A percentile compares a stretch with the other conserved stretches of the same genome.
phyloP scores from a whole-genome alignment of 1,140 invertebrate genomes.

The Lutraria rhynchaena region DNA sequence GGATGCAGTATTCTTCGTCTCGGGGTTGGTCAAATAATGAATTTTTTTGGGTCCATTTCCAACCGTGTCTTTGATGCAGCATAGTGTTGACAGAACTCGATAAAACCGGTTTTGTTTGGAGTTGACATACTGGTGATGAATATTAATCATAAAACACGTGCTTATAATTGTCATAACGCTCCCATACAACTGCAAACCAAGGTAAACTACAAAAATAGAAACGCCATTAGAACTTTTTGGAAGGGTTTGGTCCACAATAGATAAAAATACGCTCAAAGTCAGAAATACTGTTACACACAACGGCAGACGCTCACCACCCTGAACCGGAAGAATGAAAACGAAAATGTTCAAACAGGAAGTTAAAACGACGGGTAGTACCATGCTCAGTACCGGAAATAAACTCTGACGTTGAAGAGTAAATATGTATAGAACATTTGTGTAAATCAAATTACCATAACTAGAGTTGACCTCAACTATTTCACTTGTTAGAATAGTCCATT shows the following conservation, averaged over 20 bases:
- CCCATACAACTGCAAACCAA: constrained; percentile 11
- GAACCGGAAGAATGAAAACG: constrained; percentile 9
- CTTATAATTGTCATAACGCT: not conserved
- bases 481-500: not conserved
- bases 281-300: constrained; percentile 15
- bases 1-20: too few species aligned
- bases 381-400: constrained; percentile 1
- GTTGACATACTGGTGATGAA: too few species aligned
- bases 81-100: too few species aligned
- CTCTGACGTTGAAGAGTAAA: constrained; percentile 1
- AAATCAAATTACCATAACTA: not conserved
- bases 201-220: constrained; percentile 4
- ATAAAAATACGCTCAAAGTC: constrained; percentile 24
- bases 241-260: constrained; percentile 3
- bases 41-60: too few species aligned
- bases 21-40: too few species aligned
- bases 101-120: too few species aligned
- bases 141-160: too few species aligned
- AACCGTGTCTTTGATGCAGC: too few species aligned
- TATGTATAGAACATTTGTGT: constrained; percentile 3
- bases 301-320: constrained; percentile 15
- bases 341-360: constrained; percentile 3
- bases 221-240: constrained; percentile 19
- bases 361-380: not conserved
- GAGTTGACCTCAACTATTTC: not conserved